phyloP scores from a whole-genome alignment of 2,113 vertebrate genomes.

The Orientallactaga bullata region DNA sequence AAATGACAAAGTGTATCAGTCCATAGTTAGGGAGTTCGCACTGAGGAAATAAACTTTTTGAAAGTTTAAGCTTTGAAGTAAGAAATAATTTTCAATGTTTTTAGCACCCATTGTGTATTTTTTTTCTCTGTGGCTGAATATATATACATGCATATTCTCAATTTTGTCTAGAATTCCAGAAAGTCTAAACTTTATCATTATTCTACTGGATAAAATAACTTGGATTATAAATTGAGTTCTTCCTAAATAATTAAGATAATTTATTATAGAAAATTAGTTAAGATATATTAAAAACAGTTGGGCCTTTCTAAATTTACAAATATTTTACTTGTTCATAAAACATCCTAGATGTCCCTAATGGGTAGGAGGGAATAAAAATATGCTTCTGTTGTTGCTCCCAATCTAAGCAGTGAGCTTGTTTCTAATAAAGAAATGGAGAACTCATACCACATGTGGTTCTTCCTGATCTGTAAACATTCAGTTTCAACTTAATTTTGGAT shows the following conservation, averaged over 20 bases:
- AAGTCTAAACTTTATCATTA: constrained; percentile 21
- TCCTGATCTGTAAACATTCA: neutral
- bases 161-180: neutral
- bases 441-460: neutral
- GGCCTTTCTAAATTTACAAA: neutral
- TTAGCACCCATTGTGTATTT: neutral
- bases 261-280: neutral
- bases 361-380: neutral
- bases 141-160: neutral
- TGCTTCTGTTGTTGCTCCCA: neutral
- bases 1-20: neutral
- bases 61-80: no score
- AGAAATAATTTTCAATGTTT: neutral
- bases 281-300: neutral
- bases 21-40: neutral
- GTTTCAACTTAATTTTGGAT: neutral
- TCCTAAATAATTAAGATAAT: constrained; percentile 14
- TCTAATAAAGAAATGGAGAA: constrained; percentile 35
- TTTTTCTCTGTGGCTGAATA: constrained; percentile 6
- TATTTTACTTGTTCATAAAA: neutral
- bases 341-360: neutral
- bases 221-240: neutral
- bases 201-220: neutral
- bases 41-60: no score
- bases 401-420: neutral